These are phyloP conservation scores for Myotis vivesi DNA, from an alignment of 2,797 vertebrate genomes.

Conservation along the genomic window DNA sequence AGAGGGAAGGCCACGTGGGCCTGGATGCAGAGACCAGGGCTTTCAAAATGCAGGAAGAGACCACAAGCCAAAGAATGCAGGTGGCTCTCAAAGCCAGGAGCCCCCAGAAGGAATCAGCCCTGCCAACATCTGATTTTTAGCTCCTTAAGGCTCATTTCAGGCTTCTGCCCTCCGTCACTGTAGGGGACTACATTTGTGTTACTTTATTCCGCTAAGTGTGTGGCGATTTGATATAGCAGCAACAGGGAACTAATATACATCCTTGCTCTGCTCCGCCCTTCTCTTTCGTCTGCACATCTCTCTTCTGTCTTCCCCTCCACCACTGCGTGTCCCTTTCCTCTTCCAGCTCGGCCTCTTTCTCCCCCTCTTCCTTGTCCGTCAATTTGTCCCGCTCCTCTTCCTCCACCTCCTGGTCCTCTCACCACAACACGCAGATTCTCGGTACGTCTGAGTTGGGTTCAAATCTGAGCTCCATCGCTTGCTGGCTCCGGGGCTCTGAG, in stretches of 20 bases:
- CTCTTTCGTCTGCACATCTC: neutral
- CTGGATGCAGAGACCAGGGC: neutral
- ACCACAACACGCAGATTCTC: neutral
- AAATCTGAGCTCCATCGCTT: neutral
- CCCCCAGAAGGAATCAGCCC: neutral
- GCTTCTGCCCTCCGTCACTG: accelerated
- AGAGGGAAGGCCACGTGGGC: neutral
- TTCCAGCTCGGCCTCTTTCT: too few species aligned
- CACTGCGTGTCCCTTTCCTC: neutral
- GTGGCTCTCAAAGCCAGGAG: too few species aligned
- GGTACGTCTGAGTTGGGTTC: neutral
- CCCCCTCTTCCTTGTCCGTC: neutral
- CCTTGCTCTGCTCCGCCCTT: accelerated
- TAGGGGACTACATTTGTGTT: too few species aligned
- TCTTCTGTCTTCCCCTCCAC: too few species aligned
- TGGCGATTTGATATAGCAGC: neutral
- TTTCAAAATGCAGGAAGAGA: neutral
- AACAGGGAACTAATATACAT: neutral
- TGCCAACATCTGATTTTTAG: accelerated
- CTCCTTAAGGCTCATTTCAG: neutral
- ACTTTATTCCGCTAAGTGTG: neutral
- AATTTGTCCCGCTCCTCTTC: neutral
- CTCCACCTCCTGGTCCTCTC: neutral
- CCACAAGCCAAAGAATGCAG: neutral
- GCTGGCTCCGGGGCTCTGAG: neutral